Evolutionary conservation across 2,113 vertebrate species (phyloP), one percentile per base, ranked within the genome.

Genomic region (Diphyllodes magnificus): DNA sequence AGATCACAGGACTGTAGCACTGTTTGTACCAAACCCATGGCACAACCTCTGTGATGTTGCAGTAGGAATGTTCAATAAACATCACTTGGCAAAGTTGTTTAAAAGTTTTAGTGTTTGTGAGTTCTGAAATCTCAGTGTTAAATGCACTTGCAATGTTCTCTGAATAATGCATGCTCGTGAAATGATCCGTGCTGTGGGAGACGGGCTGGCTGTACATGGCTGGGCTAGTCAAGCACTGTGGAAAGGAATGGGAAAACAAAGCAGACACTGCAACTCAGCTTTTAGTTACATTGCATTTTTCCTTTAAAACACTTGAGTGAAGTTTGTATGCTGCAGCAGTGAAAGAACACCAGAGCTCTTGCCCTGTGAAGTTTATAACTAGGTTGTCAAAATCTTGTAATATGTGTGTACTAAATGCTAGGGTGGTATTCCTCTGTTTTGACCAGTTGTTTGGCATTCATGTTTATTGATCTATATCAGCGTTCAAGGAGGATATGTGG

Each of bases 221-320:
- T 72, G 71, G 87, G 73, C 61, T 45, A 4, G 54, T 66, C 82
- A 49, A 37, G 60, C 40, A 3, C n/a, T 2, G 7, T 3, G 18
- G 60, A 70, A 56, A 56, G 63, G 79, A 88, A 47, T 44, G 50
- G 30, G 59, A 80, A 85, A 90, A 86, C 64, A 79, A 83, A 90
- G 71, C 47, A 61, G 88, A 51, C 20, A 6, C 45, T 51, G 47
- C 65, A 82, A 28, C 75, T 89, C 31, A 8, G 35, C 56, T 92
- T 88, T 85, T 59, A 49, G 56, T 84, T 93, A 11, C 23, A 9
- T 24, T 27, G 33, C 22, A 1, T 56, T 82, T 79, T 82, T 51
- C 14, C 21, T 69, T 47, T 22, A 37, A 78, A 65, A 63, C 50
- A 24, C 37, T 76, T n/a, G 11, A 20, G 20, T 49, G 50, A 72